These are phyloP conservation scores for Macrocentrus cingulum DNA, from an alignment of 1,140 invertebrate species.

Conservation along the genomic window DNA sequence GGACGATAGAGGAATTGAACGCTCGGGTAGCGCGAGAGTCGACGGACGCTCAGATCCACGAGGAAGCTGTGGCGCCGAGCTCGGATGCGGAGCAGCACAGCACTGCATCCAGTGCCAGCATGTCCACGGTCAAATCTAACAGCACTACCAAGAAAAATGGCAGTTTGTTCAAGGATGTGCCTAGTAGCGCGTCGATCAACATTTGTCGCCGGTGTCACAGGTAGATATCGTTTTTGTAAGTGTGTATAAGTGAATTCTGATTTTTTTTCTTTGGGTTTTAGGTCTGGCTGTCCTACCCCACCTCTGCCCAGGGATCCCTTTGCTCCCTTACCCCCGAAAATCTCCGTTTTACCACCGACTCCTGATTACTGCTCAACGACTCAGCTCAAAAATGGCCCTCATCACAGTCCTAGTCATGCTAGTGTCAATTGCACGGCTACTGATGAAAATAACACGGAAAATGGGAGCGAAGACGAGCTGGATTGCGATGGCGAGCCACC, in stretches of 20 bases:
- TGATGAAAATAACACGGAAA: slow-evolving; percentile 53
- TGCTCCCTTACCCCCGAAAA: slow-evolving; percentile 64
- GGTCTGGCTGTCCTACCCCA: slow-evolving; percentile 55
- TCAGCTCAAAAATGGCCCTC: slow-evolving; percentile 42
- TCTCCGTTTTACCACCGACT: slow-evolving; percentile 74
- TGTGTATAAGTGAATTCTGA: not conserved
- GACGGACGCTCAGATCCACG: slow-evolving; percentile 30
- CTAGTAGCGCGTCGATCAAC: slow-evolving; percentile 62
- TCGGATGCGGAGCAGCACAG: slow-evolving; percentile 55
- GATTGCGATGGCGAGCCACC: slow-evolving; percentile 58
- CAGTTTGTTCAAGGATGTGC: slow-evolving; percentile 43
- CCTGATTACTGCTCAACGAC: slow-evolving; percentile 62
- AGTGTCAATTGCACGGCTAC: slow-evolving; percentile 49
- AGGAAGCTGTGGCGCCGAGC: slow-evolving; percentile 41
- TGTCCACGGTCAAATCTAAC: slow-evolving; percentile 54
- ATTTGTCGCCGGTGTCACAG: slow-evolving; percentile 65
- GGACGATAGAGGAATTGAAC: slow-evolving; percentile 63
- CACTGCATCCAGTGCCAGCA: slow-evolving; percentile 52
- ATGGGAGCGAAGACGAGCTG: slow-evolving; percentile 55
- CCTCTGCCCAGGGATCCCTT: slow-evolving; percentile 55
- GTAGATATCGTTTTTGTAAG: slow-evolving; percentile 45
- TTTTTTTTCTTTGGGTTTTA: slow-evolving; percentile 24
- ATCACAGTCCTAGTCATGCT: slow-evolving; percentile 49
- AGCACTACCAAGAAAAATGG: slow-evolving; percentile 50
- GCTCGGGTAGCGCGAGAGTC: slow-evolving; percentile 43